Base-by-base conservation (phyloP, 2,797 vertebrate genomes). In the Spinibarbus caldwelli region DNA sequence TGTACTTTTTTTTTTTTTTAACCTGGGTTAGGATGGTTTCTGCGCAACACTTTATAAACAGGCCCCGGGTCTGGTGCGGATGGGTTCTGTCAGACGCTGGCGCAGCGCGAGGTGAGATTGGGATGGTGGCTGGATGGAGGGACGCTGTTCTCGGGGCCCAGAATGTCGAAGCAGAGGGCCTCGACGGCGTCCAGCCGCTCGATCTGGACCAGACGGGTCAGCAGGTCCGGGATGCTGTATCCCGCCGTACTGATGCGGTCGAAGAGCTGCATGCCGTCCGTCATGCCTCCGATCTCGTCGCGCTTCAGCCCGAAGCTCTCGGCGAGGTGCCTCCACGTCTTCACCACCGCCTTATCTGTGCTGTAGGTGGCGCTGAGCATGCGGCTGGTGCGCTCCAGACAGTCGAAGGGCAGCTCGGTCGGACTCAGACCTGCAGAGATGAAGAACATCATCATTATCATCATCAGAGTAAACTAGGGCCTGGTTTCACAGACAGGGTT, bases 331-430 rank as follows among this genome's bases (percentile, higher is more conserved):
- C 98, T 95, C 98, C 98, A 99, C 0, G 98, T 99, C 90, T 99
- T 99, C 82, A 99, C 98, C 26, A 99, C 95, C 0, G 98, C 98
- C 64, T 98, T 98, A 88, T 99, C 98, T 0, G 98, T 97, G 94
- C 96, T 99, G 94, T 99, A 99, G 0, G 98, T 99, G 0, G 98
- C 96, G 91, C 98, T 99, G 84, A 99, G 96, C 98, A 99, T 99
- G 72, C 98, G 96, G 91, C 98, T 99, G 11, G 96, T 96, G 93
- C 99, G 99, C 95, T 99, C 98, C 86, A 99, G 94, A 84, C 98
- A 99, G 89, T 99, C 98, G 3, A 99, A 99, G 0, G 98, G 98
- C 86, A 99, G 94, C 90, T 99, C 98, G 0, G 97, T 99, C 57
- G 98, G 98, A 90, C 98, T 99, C 89, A 98, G 95, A 79, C 98